These are phyloP conservation scores for Beaufortia kweichowensis DNA, from an alignment of 2,113 vertebrate genomes.

Conservation along the genomic window DNA sequence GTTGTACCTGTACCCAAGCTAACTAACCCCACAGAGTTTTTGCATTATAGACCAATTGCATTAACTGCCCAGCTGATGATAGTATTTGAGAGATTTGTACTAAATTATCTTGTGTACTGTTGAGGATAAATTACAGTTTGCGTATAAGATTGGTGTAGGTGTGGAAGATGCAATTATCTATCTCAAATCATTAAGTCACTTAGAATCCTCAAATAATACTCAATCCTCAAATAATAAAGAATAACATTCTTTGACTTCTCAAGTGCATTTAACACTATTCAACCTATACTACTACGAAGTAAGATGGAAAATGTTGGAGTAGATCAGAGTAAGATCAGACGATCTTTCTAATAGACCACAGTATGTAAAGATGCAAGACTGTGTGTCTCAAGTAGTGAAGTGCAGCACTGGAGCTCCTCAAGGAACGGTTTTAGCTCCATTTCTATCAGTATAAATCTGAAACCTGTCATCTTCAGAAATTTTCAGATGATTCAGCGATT, in stretches of 20 bases:
- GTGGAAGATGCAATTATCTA: neutral
- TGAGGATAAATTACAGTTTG: neutral
- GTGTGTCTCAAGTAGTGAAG: no score
- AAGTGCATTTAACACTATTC: neutral
- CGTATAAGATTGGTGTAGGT: neutral
- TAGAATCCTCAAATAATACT: neutral
- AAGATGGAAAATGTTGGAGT: neutral
- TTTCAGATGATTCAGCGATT: no score
- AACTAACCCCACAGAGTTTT: neutral
- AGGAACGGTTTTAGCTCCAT: no score
- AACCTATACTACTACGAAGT: neutral
- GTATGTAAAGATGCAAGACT: conserved; percentile 1
- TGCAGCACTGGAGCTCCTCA: no score
- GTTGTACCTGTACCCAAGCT: neutral
- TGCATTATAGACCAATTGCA: neutral
- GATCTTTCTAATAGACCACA: neutral
- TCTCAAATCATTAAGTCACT: neutral
- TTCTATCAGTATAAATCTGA: no score
- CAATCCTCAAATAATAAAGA: neutral
- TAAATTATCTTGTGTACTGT: neutral
- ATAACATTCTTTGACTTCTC: neutral
- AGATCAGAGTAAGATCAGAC: neutral
- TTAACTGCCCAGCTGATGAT: neutral
- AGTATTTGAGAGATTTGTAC: neutral
- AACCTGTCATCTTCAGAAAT: no score